Percentiles rank a stretch among this genome's conserved stretches.
These are phyloP conservation scores for Rhinopomastus cyanomelas DNA, from an alignment of 2,113 vertebrate species.

Conservation along the genomic window DNA sequence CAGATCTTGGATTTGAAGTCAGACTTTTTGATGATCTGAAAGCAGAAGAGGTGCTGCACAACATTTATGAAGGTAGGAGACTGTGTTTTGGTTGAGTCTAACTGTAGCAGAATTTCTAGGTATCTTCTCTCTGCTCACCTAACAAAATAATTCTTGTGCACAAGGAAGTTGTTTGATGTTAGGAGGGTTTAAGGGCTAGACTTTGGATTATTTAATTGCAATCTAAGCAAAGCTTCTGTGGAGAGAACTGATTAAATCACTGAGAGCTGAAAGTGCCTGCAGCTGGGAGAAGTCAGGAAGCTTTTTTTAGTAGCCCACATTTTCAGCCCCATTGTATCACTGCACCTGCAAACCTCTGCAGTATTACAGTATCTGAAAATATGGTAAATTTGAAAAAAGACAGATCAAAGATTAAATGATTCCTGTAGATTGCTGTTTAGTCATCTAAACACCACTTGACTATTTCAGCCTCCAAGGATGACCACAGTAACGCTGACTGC, in stretches of 20 bases:
- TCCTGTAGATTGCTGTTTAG: background rate
- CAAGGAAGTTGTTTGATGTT: background rate
- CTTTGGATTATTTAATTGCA: background rate
- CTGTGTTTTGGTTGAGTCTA: background rate
- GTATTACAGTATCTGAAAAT: background rate
- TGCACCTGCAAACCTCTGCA: background rate
- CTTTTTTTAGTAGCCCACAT: background rate
- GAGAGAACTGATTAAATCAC: background rate
- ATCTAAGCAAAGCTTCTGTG: background rate
- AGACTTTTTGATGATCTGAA: constrained; percentile 77
- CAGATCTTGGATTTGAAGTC: constrained; percentile 87
- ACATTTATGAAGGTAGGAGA: constrained; percentile 80
- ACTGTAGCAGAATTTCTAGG: background rate
- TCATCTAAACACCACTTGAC: background rate
- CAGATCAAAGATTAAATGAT: background rate
- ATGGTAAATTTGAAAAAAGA: background rate
- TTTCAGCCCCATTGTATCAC: background rate
- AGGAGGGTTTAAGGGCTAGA: background rate
- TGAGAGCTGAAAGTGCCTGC: background rate
- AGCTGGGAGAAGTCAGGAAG: background rate
- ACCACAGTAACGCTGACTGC: constrained; percentile 87
- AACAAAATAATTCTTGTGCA: background rate
- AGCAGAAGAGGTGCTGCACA: constrained; percentile 71
- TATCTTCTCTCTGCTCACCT: background rate
- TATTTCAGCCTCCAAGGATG: constrained; percentile 74